Evolutionary conservation across 2,888 invertebrate genomes (phyloP), one percentile per base, ranked within the genome.

Genomic region (Ophioninae sp.): DNA sequence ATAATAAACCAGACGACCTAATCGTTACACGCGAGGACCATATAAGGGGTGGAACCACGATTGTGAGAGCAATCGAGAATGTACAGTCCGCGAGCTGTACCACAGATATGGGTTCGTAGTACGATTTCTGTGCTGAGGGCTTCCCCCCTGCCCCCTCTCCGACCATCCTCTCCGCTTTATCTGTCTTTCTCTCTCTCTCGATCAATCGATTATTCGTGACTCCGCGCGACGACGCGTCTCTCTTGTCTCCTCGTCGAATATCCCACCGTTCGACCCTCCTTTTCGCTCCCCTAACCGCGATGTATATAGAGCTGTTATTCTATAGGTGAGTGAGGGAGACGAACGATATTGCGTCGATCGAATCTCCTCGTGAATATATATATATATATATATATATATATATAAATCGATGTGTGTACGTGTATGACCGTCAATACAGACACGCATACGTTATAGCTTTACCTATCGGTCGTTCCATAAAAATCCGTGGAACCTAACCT

Each of bases 181-280:
- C 62, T 50, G 68, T 73, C 67, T 65, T 20, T 65, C 13, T 41
- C 75, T 65, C 77, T 30, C 59, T 69, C 69, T 57, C 56, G 23
- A 59, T 68, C 85, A 77, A 83, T 85, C 85, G 85, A 82, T 78
- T 77, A 81, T 84, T 82, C 82, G 77, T 84, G 82, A 79, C 82
- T 78, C 73, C 56, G 67, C 57, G n/a, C 78, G 78, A 81, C 83
- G 78, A 75, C 78, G 67, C 74, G 65, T 78, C 80, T 81, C 83
- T 78, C 81, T 80, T 79, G 56, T 78, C 83, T 80, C 79, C 37
- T 78, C 67, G 62, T 76, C 76, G 79, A 67, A 75, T 84, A 74
- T 72, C 78, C 78, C 41, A 79, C 41, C 79, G 76, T 79, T 81
- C 70, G 62, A 82, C 77, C 79, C 64, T 61, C 64, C 23, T 69